phyloP scores from a whole-genome alignment of 2,888 invertebrate genomes.

The Teleiodes luculella region DNA sequence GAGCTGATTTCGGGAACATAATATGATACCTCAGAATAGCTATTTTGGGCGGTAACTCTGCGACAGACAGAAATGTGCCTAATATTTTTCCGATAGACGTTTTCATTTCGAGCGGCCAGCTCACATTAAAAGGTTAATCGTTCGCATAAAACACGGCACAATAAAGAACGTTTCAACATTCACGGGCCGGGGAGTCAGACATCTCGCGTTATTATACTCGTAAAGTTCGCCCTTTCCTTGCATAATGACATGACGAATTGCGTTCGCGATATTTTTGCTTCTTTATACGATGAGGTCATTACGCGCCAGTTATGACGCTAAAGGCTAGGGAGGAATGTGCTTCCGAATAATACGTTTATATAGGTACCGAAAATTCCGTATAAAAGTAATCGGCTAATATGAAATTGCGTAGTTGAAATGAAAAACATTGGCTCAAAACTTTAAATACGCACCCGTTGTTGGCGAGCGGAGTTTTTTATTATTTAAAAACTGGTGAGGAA shows the following conservation, averaged over 20 bases:
- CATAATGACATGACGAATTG: slow-evolving; percentile 78
- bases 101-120: slow-evolving; percentile 56
- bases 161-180: slow-evolving; percentile 73
- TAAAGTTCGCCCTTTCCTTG: slow-evolving; percentile 77
- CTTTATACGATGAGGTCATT: slow-evolving; percentile 72
- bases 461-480: slow-evolving; percentile 41
- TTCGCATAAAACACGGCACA: slow-evolving; percentile 74
- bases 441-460: slow-evolving; percentile 43
- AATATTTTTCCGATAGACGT: slow-evolving; percentile 36
- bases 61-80: background rate
- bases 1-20: too few species aligned
- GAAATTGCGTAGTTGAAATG: slow-evolving; percentile 36
- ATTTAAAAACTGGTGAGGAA: slow-evolving; percentile 48
- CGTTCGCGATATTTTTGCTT: slow-evolving; percentile 74
- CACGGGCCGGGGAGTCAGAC: slow-evolving; percentile 69
- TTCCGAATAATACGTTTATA: slow-evolving; percentile 35
- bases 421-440: slow-evolving; percentile 40
- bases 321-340: slow-evolving; percentile 41
- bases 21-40: too few species aligned
- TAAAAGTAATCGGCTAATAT: slow-evolving; percentile 26
- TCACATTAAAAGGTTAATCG: slow-evolving; percentile 76
- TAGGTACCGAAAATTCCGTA: slow-evolving; percentile 26
- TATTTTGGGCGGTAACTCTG: too few species aligned
- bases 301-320: slow-evolving; percentile 56
- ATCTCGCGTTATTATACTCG: slow-evolving; percentile 77